These are phyloP conservation scores for Zosterops pallidus DNA, from an alignment of 2,113 vertebrate genomes.

Conservation along the genomic window DNA sequence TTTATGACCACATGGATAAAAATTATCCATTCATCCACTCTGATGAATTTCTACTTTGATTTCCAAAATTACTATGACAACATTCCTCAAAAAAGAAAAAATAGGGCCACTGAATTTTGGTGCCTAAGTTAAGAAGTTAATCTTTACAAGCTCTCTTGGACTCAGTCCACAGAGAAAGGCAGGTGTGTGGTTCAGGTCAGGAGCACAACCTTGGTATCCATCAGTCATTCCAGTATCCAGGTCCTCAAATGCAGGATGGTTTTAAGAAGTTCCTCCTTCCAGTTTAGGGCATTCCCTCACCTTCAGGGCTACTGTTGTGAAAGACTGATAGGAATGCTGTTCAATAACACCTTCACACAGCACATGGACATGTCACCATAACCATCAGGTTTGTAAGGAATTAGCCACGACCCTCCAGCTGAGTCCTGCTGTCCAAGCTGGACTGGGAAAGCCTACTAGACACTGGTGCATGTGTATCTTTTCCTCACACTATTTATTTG, in stretches of 20 bases:
- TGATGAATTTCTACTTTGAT: neutral
- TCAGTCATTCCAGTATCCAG: neutral
- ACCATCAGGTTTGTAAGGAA: neutral
- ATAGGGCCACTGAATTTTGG: neutral
- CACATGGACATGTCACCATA: rapidly evolving
- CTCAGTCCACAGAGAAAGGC: neutral
- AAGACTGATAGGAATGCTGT: neutral
- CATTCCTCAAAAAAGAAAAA: neutral
- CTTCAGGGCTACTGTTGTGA: neutral
- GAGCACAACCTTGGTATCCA: neutral
- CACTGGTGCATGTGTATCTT: neutral
- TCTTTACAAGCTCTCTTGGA: neutral
- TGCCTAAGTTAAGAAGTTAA: neutral
- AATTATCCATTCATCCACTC: neutral
- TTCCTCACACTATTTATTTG: neutral
- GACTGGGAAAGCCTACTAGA: neutral
- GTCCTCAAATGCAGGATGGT: neutral
- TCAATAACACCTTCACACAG: neutral
- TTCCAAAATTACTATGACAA: neutral
- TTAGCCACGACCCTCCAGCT: neutral
- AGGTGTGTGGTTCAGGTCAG: neutral
- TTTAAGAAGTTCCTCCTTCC: neutral
- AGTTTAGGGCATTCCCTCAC: neutral
- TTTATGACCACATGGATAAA: neutral
- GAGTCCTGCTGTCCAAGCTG: neutral